Conservation (phyloP, 2,797 vertebrate species). For the Naso thynnoides region DNA sequence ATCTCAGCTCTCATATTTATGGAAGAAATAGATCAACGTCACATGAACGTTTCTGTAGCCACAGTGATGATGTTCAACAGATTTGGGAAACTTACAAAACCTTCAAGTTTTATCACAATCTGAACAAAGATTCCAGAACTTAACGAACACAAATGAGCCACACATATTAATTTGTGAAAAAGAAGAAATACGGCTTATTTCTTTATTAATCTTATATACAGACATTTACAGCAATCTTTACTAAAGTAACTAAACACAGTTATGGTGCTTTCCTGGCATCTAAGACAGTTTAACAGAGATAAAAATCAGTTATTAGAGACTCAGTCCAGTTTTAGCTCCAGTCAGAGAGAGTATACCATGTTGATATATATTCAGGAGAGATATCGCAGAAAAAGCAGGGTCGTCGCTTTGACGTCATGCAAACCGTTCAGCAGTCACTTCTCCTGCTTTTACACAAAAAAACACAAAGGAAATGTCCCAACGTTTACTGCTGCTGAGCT, state of each 20-base stretch:
- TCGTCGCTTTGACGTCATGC: slow-evolving; percentile 38
- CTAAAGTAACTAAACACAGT: slow-evolving; percentile 36
- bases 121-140: background rate
- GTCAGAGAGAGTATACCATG: slow-evolving; percentile 37
- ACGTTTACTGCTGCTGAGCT: background rate
- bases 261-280: slow-evolving; percentile 25
- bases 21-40: too few species aligned
- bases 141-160: background rate
- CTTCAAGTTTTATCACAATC: too few species aligned
- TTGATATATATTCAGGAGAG: slow-evolving; percentile 13
- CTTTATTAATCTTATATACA: slow-evolving; percentile 70
- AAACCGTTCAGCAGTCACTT: slow-evolving; percentile 8
- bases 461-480: background rate
- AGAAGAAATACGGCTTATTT: slow-evolving; percentile 37
- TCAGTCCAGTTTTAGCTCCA: slow-evolving; percentile 38
- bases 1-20: too few species aligned
- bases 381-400: slow-evolving; percentile 31
- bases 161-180: background rate
- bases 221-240: slow-evolving; percentile 60
- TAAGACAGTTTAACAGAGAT: slow-evolving; percentile 25
- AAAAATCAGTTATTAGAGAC: slow-evolving; percentile 4
- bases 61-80: too few species aligned
- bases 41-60: too few species aligned
- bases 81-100: too few species aligned
- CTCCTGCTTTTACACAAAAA: slow-evolving; percentile 16